Evolutionary conservation across 2,113 vertebrate species (phyloP).

Genomic region (Carettochelys insculpta): DNA sequence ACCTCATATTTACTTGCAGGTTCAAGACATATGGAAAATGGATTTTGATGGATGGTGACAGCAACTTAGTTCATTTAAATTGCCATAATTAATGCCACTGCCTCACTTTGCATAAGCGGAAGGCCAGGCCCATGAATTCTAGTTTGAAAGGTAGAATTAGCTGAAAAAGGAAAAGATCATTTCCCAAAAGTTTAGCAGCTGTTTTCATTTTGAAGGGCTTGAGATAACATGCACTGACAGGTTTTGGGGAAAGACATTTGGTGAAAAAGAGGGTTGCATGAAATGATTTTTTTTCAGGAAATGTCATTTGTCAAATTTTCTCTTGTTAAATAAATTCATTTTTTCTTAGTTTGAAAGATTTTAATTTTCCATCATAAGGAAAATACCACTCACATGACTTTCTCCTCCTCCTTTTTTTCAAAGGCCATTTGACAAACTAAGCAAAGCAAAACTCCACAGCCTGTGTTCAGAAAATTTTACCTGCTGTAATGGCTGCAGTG

Average conservation of each 20-base stretch:
- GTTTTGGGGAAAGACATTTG: background rate
- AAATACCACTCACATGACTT: background rate
- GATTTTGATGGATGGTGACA: background rate
- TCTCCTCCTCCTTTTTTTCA: background rate
- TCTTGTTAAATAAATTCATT: background rate
- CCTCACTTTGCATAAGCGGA: background rate
- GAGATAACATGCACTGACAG: background rate
- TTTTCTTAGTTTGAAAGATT: background rate
- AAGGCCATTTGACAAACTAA: background rate
- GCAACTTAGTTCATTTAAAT: background rate
- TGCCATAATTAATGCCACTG: background rate
- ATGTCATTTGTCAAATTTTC: background rate
- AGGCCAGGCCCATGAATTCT: background rate
- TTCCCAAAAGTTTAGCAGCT: background rate
- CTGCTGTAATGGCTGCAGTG: background rate
- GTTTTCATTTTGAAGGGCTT: background rate
- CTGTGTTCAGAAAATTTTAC: background rate
- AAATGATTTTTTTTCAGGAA: background rate
- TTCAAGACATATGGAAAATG: background rate
- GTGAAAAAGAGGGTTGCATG: background rate
- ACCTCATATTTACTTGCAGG: background rate
- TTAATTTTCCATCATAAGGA: background rate
- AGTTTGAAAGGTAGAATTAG: background rate
- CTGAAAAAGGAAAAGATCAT: background rate
- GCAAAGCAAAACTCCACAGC: background rate